Conservation (phyloP, 92 coral and sea anemone species). For the Phenganax stokvisi region DNA sequence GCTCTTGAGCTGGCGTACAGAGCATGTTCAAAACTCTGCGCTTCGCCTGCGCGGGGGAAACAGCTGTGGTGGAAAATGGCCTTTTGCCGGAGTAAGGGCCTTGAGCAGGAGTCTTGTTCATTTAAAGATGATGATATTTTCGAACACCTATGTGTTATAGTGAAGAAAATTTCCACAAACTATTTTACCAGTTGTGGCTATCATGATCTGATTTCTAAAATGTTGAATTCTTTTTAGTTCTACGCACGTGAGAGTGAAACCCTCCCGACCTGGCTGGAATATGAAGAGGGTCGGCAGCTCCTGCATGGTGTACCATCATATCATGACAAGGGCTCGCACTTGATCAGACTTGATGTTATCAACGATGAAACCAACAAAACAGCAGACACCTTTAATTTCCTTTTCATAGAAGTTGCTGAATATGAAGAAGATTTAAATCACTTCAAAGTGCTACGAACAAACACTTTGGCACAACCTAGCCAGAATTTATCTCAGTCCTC, state of each 20-base stretch:
- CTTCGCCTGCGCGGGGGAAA: too few species aligned
- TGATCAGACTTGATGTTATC: slow-evolving; percentile 52
- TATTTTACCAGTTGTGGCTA: too few species aligned
- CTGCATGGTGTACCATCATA: slow-evolving; percentile 76
- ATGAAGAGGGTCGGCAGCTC: slow-evolving; percentile 49
- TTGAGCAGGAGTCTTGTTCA: too few species aligned
- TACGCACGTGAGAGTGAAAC: slow-evolving; percentile 61
- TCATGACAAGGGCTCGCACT: slow-evolving; percentile 78
- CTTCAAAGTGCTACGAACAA: slow-evolving; percentile 50
- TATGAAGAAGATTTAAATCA: slow-evolving; percentile 54
- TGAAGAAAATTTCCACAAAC: too few species aligned
- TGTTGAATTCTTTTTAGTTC: slow-evolving; percentile 45
- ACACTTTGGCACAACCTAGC: slow-evolving; percentile 47
- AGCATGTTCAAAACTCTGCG: too few species aligned
- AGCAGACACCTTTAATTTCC: slow-evolving; percentile 22
- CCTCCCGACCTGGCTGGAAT: slow-evolving; percentile 88
- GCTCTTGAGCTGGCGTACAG: too few species aligned
- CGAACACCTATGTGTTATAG: too few species aligned
- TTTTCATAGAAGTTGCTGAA: slow-evolving; percentile 57
- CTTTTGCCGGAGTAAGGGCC: too few species aligned
- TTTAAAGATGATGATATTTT: too few species aligned
- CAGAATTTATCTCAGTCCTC: slow-evolving; percentile 10
- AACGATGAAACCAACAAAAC: slow-evolving; percentile 41
- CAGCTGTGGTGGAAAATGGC: too few species aligned
- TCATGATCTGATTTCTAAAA: too few species aligned